These are phyloP conservation scores for Phylloscopus collybita DNA, from an alignment of 2,797 vertebrate genomes.

Conservation along the genomic window DNA sequence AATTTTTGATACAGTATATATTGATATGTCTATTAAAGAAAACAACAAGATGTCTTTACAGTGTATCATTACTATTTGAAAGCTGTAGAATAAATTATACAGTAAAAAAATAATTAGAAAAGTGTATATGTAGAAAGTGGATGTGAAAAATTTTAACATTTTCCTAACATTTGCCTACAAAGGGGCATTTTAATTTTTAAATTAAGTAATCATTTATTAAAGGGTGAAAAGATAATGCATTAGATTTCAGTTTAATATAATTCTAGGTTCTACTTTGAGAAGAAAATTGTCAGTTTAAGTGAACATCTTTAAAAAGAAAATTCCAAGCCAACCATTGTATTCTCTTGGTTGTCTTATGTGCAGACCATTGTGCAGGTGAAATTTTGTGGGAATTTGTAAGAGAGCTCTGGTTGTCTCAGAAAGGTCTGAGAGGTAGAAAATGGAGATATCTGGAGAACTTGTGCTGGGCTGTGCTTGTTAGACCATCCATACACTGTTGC, in stretches of 20 bases:
- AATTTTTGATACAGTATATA: not conserved
- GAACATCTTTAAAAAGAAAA: not conserved
- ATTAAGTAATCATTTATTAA: conserved; percentile 16
- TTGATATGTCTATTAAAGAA: not conserved
- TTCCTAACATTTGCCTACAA: not conserved
- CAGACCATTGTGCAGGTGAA: not conserved
- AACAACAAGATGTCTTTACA: not conserved
- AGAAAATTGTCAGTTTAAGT: conserved; percentile 8
- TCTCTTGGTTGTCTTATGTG: not conserved
- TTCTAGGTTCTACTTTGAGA: conserved; percentile 18
- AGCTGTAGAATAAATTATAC: not conserved
- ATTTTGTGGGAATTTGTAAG: not conserved
- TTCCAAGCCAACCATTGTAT: not conserved
- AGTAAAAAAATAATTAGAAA: not conserved
- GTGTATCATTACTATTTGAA: not conserved
- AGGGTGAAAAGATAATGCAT: conserved; percentile 9
- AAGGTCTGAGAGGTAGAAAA: not conserved
- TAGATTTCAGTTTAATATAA: conserved; percentile 31
- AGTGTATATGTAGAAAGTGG: not conserved
- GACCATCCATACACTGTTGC: not conserved
- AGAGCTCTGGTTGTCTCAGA: not conserved
- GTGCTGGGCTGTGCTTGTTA: not conserved
- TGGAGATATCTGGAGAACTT: not conserved
- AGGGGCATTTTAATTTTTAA: conserved; percentile 43
- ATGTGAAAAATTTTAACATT: conserved; percentile 12